These are phyloP conservation scores for Melanophora roralis DNA, from an alignment of 2,888 invertebrate genomes.

Conservation along the genomic window DNA sequence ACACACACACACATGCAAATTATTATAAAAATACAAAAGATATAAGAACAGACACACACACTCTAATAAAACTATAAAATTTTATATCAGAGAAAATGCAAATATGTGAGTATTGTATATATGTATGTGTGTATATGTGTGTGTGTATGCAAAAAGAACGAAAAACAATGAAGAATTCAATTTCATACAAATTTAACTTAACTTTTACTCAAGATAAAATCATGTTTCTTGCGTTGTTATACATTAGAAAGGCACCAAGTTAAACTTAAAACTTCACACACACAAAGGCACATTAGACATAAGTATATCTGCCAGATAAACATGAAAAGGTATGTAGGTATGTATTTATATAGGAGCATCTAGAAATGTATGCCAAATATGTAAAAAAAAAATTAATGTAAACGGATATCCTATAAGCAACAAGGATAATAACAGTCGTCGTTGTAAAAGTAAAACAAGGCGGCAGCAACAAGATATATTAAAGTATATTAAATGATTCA, in stretches of 20 bases:
- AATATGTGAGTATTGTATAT: too few species aligned
- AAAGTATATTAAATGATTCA: background rate
- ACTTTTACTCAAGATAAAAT: conserved; percentile 49
- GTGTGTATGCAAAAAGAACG: background rate
- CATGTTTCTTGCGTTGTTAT: conserved; percentile 43
- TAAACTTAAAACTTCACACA: conserved; percentile 14
- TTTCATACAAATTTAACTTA: conserved; percentile 46
- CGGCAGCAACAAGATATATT: background rate
- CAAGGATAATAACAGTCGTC: background rate
- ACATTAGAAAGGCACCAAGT: conserved; percentile 37
- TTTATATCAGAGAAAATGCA: background rate
- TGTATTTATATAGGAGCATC: background rate
- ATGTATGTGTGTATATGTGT: background rate
- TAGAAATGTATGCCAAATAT: background rate
- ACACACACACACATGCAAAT: background rate
- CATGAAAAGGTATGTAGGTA: background rate
- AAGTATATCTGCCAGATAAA: background rate
- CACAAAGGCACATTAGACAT: background rate
- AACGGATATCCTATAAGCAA: conserved; percentile 46
- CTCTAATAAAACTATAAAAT: background rate
- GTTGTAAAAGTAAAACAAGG: background rate
- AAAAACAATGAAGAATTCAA: conserved; percentile 43
- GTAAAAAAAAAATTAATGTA: conserved; percentile 30
- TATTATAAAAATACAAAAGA: too few species aligned
- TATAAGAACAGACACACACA: conserved; percentile 4